Conservation (phyloP, 1,140 invertebrate genomes). For the Lordiphosa clarofinis region DNA sequence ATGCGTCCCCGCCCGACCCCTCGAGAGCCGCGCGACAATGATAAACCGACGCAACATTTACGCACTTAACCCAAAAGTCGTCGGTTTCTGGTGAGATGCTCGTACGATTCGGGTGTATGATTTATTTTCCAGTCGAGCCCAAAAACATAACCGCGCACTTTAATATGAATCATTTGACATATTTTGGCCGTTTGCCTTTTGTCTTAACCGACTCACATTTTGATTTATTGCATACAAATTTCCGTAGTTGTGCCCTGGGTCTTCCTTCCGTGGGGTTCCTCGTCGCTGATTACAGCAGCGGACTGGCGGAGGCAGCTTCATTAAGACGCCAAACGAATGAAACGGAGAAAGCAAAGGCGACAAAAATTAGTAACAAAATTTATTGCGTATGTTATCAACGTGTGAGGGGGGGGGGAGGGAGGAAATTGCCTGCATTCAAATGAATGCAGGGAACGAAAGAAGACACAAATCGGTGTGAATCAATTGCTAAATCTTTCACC, state of each 20-base stretch:
- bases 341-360: constrained; percentile 40
- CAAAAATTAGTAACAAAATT: constrained; percentile 71
- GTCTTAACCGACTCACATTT: constrained; percentile 52
- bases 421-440: constrained; percentile 27
- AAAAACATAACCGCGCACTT: constrained; percentile 54
- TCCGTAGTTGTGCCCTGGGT: constrained; percentile 1
- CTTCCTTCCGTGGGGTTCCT: too few relatives aligned
- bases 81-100: too few relatives aligned
- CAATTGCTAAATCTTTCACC: too few relatives aligned
- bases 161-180: constrained; percentile 76
- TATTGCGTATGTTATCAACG: constrained; percentile 51
- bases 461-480: constrained; percentile 14
- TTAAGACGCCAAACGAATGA: constrained; percentile 37
- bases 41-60: constrained; percentile 4
- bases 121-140: constrained; percentile 44
- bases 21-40: not conserved
- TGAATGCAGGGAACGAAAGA: too few relatives aligned
- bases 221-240: constrained; percentile 59
- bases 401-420: too few relatives aligned
- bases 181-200: constrained; percentile 51
- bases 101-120: constrained; percentile 33
- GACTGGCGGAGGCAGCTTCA: constrained; percentile 28
- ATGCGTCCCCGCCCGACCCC: constrained; percentile 34
- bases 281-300: not conserved
- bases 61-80: constrained; percentile 18